Base-by-base conservation (phyloP, 1,140 invertebrate species). In the Eufriesea mexicana region DNA sequence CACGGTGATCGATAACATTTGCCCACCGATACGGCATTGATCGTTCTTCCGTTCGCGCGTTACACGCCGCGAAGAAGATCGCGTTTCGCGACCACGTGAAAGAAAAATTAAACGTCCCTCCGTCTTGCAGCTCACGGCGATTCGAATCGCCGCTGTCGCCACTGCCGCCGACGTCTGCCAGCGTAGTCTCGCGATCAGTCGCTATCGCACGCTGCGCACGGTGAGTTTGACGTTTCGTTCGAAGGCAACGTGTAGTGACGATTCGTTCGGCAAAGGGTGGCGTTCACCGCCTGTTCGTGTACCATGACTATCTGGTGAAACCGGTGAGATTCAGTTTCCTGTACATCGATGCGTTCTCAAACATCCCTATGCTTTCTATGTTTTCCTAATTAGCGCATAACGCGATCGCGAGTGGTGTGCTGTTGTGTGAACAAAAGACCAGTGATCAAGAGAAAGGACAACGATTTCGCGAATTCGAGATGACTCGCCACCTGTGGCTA, bases 401-500 rank as follows among this genome's bases (percentile, higher is more conserved):
- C 10, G 78, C 16, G 4, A 7, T 7, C 28, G 84, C 47, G 51
- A 66, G 86, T 86, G 85, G 54, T 77, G 70, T 84, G 64, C 51
- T 25, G 68, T 55, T 83, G 61, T 57, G 59, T 9, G 62, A 68
- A 20, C 23, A 49, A 68, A 54, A 57, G 23, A 35, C 54, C 47
- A 47, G 71, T 61, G 25, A 66, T 62, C 45, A 12, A 59, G 45
- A 72, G 23, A 61, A 45, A 66, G 55, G 45, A 35, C 51, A 14
- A 51, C 45, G 68, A 28, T 74, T 54, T 28, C 62, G 16, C 54
- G 49, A 45, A 71, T 76, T 78, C 81, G 74, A 80, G 85, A 92
- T 92, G 91, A 77, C 81, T 85, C 84, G 83, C 79, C 83, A 91
- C 89, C 90, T 91, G 87, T 92, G 91, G 91, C 86, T 91, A 88